Evolutionary conservation across 53 echinoderm and acorn worm genomes (phyloP).

Genomic region (Actinopyga echinites): DNA sequence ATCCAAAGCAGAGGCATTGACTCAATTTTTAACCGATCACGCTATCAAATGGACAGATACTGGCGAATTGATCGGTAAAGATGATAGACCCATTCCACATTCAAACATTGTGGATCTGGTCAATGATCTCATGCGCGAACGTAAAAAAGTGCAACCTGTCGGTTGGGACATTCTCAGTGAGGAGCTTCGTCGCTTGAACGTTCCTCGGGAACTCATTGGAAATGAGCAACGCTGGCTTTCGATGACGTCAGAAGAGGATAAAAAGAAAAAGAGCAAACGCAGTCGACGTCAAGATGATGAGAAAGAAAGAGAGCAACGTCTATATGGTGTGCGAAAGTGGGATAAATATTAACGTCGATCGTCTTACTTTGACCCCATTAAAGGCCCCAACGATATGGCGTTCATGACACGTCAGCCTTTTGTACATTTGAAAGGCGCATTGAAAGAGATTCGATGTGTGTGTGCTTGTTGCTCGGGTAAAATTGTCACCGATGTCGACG

Average conservation of each 20-base stretch:
- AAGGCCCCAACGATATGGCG: too few species aligned
- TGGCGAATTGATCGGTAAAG: neutral
- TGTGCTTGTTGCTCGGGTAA: neutral
- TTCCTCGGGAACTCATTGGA: neutral
- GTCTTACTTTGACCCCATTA: too few species aligned
- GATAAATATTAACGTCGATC: too few species aligned
- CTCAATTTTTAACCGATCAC: neutral
- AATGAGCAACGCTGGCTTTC: neutral
- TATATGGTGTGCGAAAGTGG: too few species aligned
- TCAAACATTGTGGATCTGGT: constrained; percentile 7
- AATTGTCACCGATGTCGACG: neutral
- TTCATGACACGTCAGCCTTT: too few species aligned
- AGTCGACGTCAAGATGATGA: neutral
- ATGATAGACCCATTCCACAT: neutral
- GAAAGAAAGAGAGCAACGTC: too few species aligned
- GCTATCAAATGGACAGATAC: neutral
- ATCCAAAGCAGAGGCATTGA: neutral
- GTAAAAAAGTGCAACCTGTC: neutral
- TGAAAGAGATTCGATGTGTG: neutral
- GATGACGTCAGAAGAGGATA: neutral
- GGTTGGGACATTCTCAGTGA: neutral
- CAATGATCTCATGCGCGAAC: constrained; percentile 7
- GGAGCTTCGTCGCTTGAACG: neutral
- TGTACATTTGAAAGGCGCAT: neutral
- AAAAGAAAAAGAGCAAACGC: neutral